Percentiles rank a stretch among this genome's conserved stretches.
phyloP scores from a whole-genome alignment of 1,140 invertebrate genomes.

The Drosophila sturtevanti region DNA sequence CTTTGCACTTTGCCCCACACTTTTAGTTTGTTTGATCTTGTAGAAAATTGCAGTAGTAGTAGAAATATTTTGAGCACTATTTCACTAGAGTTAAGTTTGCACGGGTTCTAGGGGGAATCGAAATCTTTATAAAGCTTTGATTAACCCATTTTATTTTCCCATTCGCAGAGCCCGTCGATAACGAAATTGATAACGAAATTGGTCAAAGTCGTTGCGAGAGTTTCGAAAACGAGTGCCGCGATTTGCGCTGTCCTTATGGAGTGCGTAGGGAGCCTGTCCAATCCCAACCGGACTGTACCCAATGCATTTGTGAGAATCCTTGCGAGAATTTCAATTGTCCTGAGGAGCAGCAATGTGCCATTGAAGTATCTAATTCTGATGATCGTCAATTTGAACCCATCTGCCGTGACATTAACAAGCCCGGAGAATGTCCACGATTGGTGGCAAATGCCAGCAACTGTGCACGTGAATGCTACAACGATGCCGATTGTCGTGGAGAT shows the following conservation, averaged over 20 bases:
- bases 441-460: constrained; percentile 84
- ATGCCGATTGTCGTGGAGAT: constrained; percentile 90
- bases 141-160: not conserved
- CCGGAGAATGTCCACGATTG: constrained; percentile 88
- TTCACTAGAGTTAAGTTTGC: constrained; percentile 62
- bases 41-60: constrained; percentile 41
- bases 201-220: constrained; percentile 83
- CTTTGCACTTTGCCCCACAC: constrained; percentile 37
- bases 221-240: constrained; percentile 85
- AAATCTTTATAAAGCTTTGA: not conserved
- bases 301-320: constrained; percentile 91
- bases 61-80: constrained; percentile 48
- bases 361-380: constrained; percentile 84
- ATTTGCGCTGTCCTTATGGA: constrained; percentile 89
- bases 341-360: constrained; percentile 87
- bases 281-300: constrained; percentile 85
- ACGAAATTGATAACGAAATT: constrained; percentile 53
- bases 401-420: constrained; percentile 89
- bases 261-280: constrained; percentile 87
- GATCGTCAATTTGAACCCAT: constrained; percentile 83
- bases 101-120: constrained; percentile 32
- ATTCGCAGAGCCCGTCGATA: constrained; percentile 46
- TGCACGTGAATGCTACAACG: constrained; percentile 89
- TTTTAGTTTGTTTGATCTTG: constrained; percentile 45
- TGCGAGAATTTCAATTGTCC: constrained; percentile 87